Conservation (phyloP, 2,797 vertebrate species). For the Gadopsis marmoratus region DNA sequence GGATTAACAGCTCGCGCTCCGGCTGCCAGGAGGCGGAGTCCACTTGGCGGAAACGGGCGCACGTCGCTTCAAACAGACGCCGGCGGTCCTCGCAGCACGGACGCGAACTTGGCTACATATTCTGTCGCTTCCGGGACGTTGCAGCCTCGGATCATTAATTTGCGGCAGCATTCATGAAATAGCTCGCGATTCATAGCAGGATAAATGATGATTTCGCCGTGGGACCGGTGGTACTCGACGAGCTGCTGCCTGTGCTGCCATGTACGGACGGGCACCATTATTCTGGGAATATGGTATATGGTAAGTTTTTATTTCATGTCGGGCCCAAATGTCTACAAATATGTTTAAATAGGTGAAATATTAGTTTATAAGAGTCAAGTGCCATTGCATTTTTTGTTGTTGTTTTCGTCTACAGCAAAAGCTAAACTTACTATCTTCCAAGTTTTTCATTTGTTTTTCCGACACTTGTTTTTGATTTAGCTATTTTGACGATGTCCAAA, state of each 20-base stretch:
- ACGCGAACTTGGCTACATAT: not conserved
- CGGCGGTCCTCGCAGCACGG: constrained; percentile 40
- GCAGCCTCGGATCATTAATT: not conserved
- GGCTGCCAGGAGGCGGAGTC: constrained; percentile 27
- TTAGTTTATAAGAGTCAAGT: not conserved
- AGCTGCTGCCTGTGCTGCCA: constrained; percentile 99
- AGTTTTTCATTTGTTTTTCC: constrained; percentile 37
- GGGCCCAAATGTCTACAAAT: not conserved
- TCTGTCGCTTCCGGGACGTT: not conserved
- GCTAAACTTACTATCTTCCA: constrained; percentile 15
- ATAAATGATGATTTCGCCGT: constrained; percentile 89
- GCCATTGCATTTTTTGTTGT: not conserved
- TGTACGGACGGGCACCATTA: constrained; percentile 97
- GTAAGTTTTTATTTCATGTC: constrained; percentile 79
- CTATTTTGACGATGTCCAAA: constrained; percentile 34
- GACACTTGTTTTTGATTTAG: not conserved
- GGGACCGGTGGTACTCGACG: constrained; percentile 97
- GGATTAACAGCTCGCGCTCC: constrained; percentile 65
- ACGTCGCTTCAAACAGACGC: constrained; percentile 28
- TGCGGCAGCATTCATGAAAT: constrained; percentile 72
- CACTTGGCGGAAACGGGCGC: constrained; percentile 40
- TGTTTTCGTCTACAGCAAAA: not conserved
- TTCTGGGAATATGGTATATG: constrained; percentile 97
- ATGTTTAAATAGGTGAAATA: not conserved
- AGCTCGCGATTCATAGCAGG: constrained; percentile 23